These are phyloP conservation scores for Aphidius ervi DNA, from an alignment of 1,140 invertebrate species.

Conservation along the genomic window DNA sequence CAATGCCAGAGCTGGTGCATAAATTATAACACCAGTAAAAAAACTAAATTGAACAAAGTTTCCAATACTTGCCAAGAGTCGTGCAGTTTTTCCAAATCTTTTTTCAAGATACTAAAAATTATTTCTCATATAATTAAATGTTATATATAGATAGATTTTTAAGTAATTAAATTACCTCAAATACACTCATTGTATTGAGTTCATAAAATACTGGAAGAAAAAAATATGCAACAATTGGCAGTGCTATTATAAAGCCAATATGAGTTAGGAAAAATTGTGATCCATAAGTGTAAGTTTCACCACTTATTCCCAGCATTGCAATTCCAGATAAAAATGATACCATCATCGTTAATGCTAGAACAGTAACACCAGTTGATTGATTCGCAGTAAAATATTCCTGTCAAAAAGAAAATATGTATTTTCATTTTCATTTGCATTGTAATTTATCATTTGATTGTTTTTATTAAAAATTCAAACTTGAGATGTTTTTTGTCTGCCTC, in stretches of 20 bases:
- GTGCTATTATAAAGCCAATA: slow-evolving; percentile 69
- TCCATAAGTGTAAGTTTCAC: slow-evolving; percentile 79
- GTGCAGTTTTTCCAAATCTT: slow-evolving; percentile 67
- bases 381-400: slow-evolving; percentile 82
- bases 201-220: slow-evolving; percentile 89
- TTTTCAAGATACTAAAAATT: slow-evolving; percentile 71
- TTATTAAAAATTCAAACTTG: slow-evolving; percentile 48
- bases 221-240: slow-evolving; percentile 71
- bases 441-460: neutral
- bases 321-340: slow-evolving; percentile 94
- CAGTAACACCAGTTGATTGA: slow-evolving; percentile 68
- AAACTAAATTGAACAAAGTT: slow-evolving; percentile 80
- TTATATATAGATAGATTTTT: neutral
- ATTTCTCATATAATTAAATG: no score
- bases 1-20: slow-evolving; percentile 85
- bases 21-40: slow-evolving; percentile 90
- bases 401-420: slow-evolving; percentile 16
- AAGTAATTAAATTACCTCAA: slow-evolving; percentile 61
- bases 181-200: slow-evolving; percentile 79
- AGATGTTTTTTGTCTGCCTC: slow-evolving; percentile 79
- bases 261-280: slow-evolving; percentile 77
- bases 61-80: slow-evolving; percentile 68
- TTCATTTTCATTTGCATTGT: neutral
- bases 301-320: slow-evolving; percentile 80
- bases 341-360: slow-evolving; percentile 84